A percentile compares a stretch with the other conserved stretches of the same genome.
These are phyloP conservation scores for Canis aureus DNA, from an alignment of 2,113 vertebrate genomes.

Conservation along the genomic window DNA sequence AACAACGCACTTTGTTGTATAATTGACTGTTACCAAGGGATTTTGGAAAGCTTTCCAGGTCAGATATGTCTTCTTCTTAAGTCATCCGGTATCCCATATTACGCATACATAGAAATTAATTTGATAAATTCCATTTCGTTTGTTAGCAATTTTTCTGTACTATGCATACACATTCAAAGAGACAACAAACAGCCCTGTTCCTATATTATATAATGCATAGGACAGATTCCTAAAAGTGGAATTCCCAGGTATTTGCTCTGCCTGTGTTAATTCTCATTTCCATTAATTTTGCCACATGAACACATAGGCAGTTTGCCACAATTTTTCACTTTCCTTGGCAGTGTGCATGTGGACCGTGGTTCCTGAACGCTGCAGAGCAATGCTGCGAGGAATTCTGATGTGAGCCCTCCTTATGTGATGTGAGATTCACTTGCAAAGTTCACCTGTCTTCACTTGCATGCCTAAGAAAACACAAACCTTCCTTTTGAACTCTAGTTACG, in stretches of 20 bases:
- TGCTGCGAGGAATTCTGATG: not conserved
- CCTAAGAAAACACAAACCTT: not conserved
- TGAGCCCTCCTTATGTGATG: fast-evolving
- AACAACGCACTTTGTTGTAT: not conserved
- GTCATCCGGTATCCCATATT: not conserved
- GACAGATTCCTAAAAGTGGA: not conserved
- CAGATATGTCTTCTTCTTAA: not conserved
- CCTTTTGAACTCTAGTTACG: not conserved
- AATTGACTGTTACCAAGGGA: not conserved
- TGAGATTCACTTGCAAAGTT: fast-evolving
- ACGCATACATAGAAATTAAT: not conserved
- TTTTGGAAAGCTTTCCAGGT: not conserved
- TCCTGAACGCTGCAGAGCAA: not conserved
- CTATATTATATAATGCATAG: fast-evolving
- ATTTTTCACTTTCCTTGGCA: too few species aligned
- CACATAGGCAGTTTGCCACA: not conserved
- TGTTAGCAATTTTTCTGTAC: not conserved
- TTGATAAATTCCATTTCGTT: not conserved
- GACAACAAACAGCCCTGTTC: too few species aligned
- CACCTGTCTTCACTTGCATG: not conserved
- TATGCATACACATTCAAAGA: fast-evolving
- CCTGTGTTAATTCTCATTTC: not conserved
- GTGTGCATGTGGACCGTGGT: fast-evolving
- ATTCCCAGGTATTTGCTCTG: not conserved
- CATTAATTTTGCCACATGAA: not conserved